Evolutionary conservation across 2,113 vertebrate species (phyloP).

Genomic region (Xiphias gladius): DNA sequence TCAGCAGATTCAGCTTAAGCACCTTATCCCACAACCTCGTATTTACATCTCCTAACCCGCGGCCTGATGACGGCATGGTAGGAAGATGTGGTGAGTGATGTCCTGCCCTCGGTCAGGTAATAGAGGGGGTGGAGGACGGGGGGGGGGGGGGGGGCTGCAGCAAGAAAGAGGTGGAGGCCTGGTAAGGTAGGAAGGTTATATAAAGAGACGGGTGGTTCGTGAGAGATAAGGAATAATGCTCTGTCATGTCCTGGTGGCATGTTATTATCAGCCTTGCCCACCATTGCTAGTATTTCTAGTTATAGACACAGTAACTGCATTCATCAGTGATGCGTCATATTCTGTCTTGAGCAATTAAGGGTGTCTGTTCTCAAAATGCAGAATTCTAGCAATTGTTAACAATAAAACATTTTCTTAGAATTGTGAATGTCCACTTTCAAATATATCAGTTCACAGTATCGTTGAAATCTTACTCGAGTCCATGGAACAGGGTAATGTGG

Average conservation of each 20-base stretch:
- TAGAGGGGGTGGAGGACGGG: slow-evolving; percentile 27
- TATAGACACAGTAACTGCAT: slow-evolving; percentile 11
- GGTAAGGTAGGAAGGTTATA: slow-evolving; percentile 13
- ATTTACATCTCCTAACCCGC: slow-evolving; percentile 29
- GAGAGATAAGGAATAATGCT: slow-evolving; percentile 59
- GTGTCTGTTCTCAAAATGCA: not conserved
- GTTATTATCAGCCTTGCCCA: slow-evolving; percentile 41
- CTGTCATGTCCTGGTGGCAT: slow-evolving; percentile 39
- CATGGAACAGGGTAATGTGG: not conserved
- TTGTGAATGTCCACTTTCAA: not conserved
- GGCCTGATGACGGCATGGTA: slow-evolving; percentile 51
- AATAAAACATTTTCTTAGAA: not conserved
- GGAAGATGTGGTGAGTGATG: slow-evolving; percentile 55
- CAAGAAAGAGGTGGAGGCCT: slow-evolving; percentile 37
- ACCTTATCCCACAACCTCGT: slow-evolving; percentile 6
- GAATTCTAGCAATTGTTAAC: not conserved
- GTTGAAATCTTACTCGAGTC: not conserved
- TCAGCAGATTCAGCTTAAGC: slow-evolving; percentile 38
- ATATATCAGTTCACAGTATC: not conserved
- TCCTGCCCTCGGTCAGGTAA: slow-evolving; percentile 47
- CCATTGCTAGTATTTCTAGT: slow-evolving; percentile 33
- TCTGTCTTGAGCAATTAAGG: slow-evolving; percentile 1
- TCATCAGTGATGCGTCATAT: slow-evolving; percentile 25
- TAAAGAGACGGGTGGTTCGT: slow-evolving; percentile 46
- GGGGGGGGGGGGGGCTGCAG: no score